A percentile compares a stretch with the other conserved stretches of the same genome.
These are phyloP conservation scores for Lagodon rhomboides DNA, from an alignment of 2,797 vertebrate species.

Conservation along the genomic window DNA sequence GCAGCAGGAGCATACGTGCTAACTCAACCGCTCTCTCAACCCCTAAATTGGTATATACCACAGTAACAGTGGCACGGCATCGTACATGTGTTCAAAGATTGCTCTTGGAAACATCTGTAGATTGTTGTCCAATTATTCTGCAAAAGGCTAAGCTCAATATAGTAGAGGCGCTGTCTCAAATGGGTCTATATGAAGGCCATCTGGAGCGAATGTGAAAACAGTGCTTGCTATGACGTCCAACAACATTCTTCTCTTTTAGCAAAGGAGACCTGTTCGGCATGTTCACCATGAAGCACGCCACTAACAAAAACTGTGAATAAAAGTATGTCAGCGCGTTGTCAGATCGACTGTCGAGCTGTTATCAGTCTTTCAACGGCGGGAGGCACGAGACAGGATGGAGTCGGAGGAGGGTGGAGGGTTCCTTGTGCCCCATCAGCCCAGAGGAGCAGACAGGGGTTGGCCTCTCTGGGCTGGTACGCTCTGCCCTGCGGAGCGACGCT, in stretches of 20 bases:
- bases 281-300: background rate
- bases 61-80: background rate
- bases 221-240: background rate
- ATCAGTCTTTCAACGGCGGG: conserved; percentile 35
- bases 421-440: conserved; percentile 47
- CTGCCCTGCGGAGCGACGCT: conserved; percentile 59
- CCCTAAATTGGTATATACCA: background rate
- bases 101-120: background rate
- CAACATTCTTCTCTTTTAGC: conserved; percentile 23
- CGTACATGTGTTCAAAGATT: background rate
- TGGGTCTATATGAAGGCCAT: background rate
- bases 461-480: conserved; percentile 49
- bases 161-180: background rate
- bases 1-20: background rate
- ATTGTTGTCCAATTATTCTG: background rate
- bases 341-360: conserved; percentile 29
- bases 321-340: conserved; percentile 33
- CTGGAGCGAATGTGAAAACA: background rate
- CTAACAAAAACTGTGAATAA: conserved; percentile 15
- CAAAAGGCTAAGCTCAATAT: background rate
- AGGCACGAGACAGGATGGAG: conserved; percentile 14
- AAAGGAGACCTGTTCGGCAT: conserved; percentile 17
- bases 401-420: conserved; percentile 6
- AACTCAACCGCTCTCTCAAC: too few relatives aligned
- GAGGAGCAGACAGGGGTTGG: conserved; percentile 44